A percentile compares a stretch with the other conserved stretches of the same genome.
Conservation (phyloP, 1,140 invertebrate genomes). For the Zaprionus lachaisei region DNA sequence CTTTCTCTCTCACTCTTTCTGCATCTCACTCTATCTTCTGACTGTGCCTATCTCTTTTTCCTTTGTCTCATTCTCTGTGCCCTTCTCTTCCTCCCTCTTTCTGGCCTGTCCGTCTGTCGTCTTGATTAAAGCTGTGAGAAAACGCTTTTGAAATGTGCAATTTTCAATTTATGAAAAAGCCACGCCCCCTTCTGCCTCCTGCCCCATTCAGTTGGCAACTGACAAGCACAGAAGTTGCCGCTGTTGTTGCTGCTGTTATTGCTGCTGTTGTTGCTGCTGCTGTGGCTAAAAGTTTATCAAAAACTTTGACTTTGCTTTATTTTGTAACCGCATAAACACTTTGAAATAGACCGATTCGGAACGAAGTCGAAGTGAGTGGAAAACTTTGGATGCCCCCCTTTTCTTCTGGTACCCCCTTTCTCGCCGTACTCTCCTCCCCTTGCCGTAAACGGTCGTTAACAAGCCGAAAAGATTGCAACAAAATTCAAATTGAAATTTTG, state of each 20-base stretch:
- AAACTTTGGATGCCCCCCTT: slow-evolving; percentile 45
- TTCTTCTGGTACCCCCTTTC: neutral
- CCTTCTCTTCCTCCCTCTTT: neutral
- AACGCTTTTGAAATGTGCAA: slow-evolving; percentile 64
- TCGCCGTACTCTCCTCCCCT: neutral
- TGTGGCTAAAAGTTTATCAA: slow-evolving; percentile 74
- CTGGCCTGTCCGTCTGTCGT: slow-evolving; percentile 19
- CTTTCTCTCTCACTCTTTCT: neutral
- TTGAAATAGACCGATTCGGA: slow-evolving; percentile 73
- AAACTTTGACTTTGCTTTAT: slow-evolving; percentile 78
- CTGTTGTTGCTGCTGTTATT: slow-evolving; percentile 56
- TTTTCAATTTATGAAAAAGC: slow-evolving; percentile 77
- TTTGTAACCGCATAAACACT: slow-evolving; percentile 83
- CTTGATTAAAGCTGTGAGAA: slow-evolving; percentile 46
- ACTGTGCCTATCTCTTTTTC: neutral
- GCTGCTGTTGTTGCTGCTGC: slow-evolving; percentile 34
- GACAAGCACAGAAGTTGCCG: slow-evolving; percentile 73
- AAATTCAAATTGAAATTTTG: slow-evolving; percentile 72
- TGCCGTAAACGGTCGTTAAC: slow-evolving; percentile 68
- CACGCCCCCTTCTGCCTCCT: slow-evolving; percentile 8
- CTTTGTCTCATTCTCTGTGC: neutral
- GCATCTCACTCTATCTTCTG: neutral
- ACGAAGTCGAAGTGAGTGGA: slow-evolving; percentile 47
- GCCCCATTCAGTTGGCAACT: slow-evolving; percentile 39
- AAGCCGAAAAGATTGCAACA: slow-evolving; percentile 73